Evolutionary conservation across 1,140 invertebrate genomes (phyloP), one percentile per base, ranked within the genome.

Genomic region (Trichonephila clavipes): DNA sequence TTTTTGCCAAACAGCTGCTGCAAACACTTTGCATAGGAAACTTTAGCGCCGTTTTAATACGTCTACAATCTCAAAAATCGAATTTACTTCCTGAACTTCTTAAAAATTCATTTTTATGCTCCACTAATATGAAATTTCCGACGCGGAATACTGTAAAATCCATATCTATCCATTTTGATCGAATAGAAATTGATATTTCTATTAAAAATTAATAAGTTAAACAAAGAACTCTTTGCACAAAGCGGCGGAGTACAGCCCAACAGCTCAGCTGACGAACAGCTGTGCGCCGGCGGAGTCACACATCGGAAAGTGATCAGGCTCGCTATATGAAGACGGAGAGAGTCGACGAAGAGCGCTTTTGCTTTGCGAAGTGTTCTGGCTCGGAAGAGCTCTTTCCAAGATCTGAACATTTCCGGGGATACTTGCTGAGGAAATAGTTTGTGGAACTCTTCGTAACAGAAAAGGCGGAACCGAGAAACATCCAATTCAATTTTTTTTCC

Each of bases 271-370:
- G 92, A 81, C 59, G 66, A 88, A 88, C 92, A 93, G 92, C 92
- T 93, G 92, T 88, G 86, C 85, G 51, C 10, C 24, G 92, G 85
- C 85, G 92, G 86, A 93, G 92, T 28, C 24, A 88, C 85, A 93
- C 92, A 93, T 88, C 85, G 92, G 69, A 93, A 93, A 93, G 92
- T 88, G 92, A 93, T 93, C 92, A 93, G 92, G 92, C 21, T 88
- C 86, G 69, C 44, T 93, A 93, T 93, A 93, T 93, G 85, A 93
- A 64, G 92, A 93, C 58, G 77, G 40, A 24, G 51, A 69, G 66
- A 89, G 21, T 44, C 14, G 18, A 40, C 14, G 24, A 34, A n/a
- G 86, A 82, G 92, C 86, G 92, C 92, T 93, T 87, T 93, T 81
- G 92, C 92, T 82, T 88, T 81, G 92, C 64, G 85, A 88, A 88